Percentiles rank a stretch among this genome's conserved stretches.
phyloP scores from a whole-genome alignment of 2,113 vertebrate species.

The Syngnathoides biaculeatus region DNA sequence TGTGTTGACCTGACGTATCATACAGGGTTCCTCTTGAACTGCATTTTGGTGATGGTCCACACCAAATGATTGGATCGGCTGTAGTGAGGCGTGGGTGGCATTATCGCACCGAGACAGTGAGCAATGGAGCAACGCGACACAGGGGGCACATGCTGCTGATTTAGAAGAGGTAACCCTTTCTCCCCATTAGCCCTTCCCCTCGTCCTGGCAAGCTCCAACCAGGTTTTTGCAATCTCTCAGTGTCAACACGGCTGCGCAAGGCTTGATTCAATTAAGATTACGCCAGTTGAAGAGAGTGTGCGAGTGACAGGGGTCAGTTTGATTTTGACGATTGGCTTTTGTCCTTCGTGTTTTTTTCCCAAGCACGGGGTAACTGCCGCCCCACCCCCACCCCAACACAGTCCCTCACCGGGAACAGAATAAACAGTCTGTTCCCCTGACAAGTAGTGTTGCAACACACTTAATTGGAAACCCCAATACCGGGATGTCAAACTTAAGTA shows the following conservation, averaged over 20 bases:
- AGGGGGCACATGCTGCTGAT: constrained; percentile 83
- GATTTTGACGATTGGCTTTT: constrained; percentile 82
- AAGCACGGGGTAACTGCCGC: constrained; percentile 47
- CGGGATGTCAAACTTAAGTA: neutral
- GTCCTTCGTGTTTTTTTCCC: constrained; percentile 68
- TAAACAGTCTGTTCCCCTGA: constrained; percentile 43
- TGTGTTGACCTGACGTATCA: constrained; percentile 1
- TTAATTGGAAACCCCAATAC: constrained; percentile 50
- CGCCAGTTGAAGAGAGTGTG: constrained; percentile 67
- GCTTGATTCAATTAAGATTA: constrained; percentile 99
- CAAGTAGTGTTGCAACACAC: constrained; percentile 20
- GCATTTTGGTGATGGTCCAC: constrained; percentile 49
- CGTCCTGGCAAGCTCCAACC: constrained; percentile 85
- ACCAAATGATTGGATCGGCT: constrained; percentile 71
- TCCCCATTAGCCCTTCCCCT: constrained; percentile 58
- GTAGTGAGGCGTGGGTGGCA: constrained; percentile 65
- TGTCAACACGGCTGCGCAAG: constrained; percentile 91
- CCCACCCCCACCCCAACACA: constrained; percentile 32
- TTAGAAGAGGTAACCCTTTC: constrained; percentile 68
- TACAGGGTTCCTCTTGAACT: neutral
- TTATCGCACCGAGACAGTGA: constrained; percentile 83
- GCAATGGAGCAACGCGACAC: constrained; percentile 64
- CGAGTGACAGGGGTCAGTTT: constrained; percentile 86
- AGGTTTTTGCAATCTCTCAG: constrained; percentile 94
- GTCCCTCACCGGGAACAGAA: constrained; percentile 23